Evolutionary conservation across 2,797 vertebrate genomes (phyloP), one percentile per base, ranked within the genome.

Genomic region (Myotis myotis): DNA sequence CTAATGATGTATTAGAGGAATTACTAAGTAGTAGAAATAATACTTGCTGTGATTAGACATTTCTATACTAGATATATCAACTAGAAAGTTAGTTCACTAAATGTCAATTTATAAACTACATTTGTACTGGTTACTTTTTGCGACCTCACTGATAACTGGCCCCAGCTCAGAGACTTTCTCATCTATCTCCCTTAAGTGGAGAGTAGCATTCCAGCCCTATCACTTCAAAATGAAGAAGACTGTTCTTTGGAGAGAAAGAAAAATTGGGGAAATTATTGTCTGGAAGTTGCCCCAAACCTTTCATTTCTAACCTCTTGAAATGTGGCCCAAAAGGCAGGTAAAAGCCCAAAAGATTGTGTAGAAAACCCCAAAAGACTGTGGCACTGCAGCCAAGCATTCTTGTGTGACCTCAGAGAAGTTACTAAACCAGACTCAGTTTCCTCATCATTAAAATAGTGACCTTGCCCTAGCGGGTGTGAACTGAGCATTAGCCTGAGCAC

Each of bases 151-250:
- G 62, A 79, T 25, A 81, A 55, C 10, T 49, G 20, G 12, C 8
- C 22, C n/a, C 66, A 66, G 23, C 38, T 90, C 86, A 74, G 57
- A 91, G 36, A 88, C 36, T 55, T 93, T 93, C 78, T 93, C 38
- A 16, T 17, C 53, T 22, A 75, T 55, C 28, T 84, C 44, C 62
- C 66, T 55, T 76, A 80, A 78, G 68, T 84, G 51, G 49, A 72
- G 13, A 92, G 30, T 8, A 51, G 28, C 38, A 38, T 82, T 66
- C 55, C 41, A 91, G 36, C 19, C 15, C 57, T 47, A 87, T 70
- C 49, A 81, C 47, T 87, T 84, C 80, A 89, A 93, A 97, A 95
- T 20, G 36, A 92, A 72, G n/a, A 92, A 62, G n/a, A 85, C 12
- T 84, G 89, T 87, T 78, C 80, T 87, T 93, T 55, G 2, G 2